Evolutionary conservation across 2,888 invertebrate genomes (phyloP), one percentile per base, ranked within the genome.

Genomic region (Vesta saturnalis): DNA sequence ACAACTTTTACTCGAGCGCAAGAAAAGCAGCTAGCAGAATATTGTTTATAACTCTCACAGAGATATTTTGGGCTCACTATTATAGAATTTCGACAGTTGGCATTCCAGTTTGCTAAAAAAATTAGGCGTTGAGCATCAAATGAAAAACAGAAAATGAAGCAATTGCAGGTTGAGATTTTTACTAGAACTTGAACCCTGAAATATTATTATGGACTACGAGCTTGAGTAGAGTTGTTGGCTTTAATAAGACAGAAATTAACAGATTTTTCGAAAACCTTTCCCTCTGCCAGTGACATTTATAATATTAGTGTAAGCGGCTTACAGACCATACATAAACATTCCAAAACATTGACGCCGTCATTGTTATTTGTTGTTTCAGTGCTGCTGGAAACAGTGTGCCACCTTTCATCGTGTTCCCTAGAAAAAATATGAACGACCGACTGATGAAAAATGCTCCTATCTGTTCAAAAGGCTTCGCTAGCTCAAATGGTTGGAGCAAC

Each of bases 241-340:
- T 62, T 15, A 62, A 62, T 15, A 56, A 46, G 54, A 19, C n/a
- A 21, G 49, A 46, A 5, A 23, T 62, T 22, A n/a, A 39, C 23
- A 35, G 14, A 16, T 61, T 52, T 43, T 59, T 46, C 15, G 46
- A 39, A 4, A 58, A 39, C 18, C 18, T 58, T 18, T 16, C 12
- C 2, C 10, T n/a, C n/a, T n/a, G n/a, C n/a, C n/a, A n/a, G n/a
- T n/a, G n/a, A 57, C 18, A 30, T 81, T 23, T 82, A 72, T 60
- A 82, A 82, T 67, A 39, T 78, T 16, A 80, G 81, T 73, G 80
- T 82, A 73, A 80, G 78, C 22, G 80, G 77, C 1, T 59, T 80
- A 4, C 78, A 79, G 14, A 83, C 81, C 1, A 81, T 83, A 0
- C 79, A 80, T 35, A 74, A 73, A 52, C 78, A 80, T 4, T 65